Evolutionary conservation across 2,888 invertebrate genomes (phyloP).

Genomic region (Lucinisca nassula): DNA sequence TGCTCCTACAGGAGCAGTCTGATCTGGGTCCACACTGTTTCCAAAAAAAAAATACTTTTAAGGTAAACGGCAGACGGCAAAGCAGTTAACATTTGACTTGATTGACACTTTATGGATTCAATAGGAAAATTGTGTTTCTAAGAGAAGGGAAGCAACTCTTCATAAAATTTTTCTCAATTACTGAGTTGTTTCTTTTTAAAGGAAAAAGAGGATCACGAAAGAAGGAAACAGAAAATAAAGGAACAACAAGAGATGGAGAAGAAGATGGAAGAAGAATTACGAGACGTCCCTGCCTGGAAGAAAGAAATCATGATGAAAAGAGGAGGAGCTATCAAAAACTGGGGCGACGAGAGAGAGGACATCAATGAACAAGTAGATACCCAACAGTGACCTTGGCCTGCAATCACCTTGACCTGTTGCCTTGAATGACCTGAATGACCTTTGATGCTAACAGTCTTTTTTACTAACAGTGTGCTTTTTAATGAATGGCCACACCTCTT

Average conservation of each 20-base stretch:
- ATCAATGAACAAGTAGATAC: constrained; percentile 67
- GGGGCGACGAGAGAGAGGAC: constrained; percentile 75
- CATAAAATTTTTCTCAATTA: too few species aligned
- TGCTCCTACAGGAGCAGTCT: too few species aligned
- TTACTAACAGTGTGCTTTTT: too few species aligned
- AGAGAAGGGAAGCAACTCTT: too few species aligned
- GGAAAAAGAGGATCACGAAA: constrained; percentile 49
- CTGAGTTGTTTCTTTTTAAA: background rate
- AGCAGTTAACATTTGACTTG: too few species aligned
- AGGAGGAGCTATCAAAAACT: constrained; percentile 74
- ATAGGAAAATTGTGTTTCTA: too few species aligned
- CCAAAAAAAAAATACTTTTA: too few species aligned
- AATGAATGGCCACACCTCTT: too few species aligned
- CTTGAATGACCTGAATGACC: background rate
- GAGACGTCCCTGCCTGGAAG: constrained; percentile 81
- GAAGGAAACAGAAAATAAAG: constrained; percentile 40
- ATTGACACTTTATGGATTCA: too few species aligned
- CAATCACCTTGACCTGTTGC: background rate
- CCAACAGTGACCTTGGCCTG: constrained; percentile 7
- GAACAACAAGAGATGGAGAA: constrained; percentile 64
- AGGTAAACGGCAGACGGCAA: too few species aligned
- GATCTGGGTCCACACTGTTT: too few species aligned
- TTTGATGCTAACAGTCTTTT: background rate
- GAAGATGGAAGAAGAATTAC: constrained; percentile 73
- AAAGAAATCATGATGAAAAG: constrained; percentile 80